A percentile compares a stretch with the other conserved stretches of the same genome.
Evolutionary conservation across 64 coral and sea anemone genomes (phyloP).

Genomic region (Dendrophyllia cribrosa): DNA sequence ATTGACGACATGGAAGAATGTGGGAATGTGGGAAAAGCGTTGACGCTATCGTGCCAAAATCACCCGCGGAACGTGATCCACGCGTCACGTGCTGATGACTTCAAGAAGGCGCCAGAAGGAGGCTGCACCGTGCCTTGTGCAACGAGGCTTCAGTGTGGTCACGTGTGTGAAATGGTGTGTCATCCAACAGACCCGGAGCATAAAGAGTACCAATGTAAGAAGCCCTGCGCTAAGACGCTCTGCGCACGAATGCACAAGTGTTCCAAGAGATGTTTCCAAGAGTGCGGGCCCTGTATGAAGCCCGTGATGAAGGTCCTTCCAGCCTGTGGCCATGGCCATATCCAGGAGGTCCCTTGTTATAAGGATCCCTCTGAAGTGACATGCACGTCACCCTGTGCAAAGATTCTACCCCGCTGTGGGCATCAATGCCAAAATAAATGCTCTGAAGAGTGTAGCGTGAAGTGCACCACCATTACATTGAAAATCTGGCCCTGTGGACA

Average conservation of each 20-base stretch:
- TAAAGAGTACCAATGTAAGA: conserved; percentile 36
- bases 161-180: conserved; percentile 70
- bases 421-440: conserved; percentile 39
- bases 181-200: conserved; percentile 59
- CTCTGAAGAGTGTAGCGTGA: conserved; percentile 33
- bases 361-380: conserved; percentile 8
- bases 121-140: conserved; percentile 51
- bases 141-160: conserved; percentile 62
- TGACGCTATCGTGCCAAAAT: conserved; percentile 61
- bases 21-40: conserved; percentile 63
- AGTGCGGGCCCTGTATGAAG: conserved; percentile 54
- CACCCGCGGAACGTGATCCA: conserved; percentile 61
- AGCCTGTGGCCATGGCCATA: conserved; percentile 58
- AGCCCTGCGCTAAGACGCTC: conserved; percentile 30
- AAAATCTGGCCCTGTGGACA: conserved; percentile 65
- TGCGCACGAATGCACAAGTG: conserved; percentile 67
- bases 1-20: conserved; percentile 58
- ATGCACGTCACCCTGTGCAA: conserved; percentile 36
- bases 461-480: neutral
- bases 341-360: conserved; percentile 35
- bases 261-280: conserved; percentile 30
- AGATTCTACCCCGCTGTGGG: conserved; percentile 24
- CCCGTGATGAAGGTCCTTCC: conserved; percentile 18
- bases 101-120: conserved; percentile 66
- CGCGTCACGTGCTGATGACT: conserved; percentile 55